Percentiles rank a stretch among this genome's conserved stretches.
Evolutionary conservation across 2,113 vertebrate species (phyloP).

Genomic region (Pantherophis guttatus): DNA sequence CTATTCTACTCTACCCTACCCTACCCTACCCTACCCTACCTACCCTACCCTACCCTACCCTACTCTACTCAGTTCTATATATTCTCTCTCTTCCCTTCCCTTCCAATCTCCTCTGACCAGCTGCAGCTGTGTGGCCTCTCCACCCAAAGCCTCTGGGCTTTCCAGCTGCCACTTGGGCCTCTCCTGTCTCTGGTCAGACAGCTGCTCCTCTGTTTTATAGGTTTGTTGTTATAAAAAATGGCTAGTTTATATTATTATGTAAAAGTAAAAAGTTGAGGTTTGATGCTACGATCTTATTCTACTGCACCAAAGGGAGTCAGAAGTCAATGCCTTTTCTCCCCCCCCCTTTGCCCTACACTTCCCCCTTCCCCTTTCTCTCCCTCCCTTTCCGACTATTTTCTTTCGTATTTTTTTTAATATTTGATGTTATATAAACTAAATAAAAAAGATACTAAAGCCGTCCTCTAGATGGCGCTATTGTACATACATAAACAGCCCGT

Average conservation of each 20-base stretch:
- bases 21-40: too few species aligned
- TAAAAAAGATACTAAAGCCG: background rate
- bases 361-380: background rate
- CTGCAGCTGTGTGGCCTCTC: background rate
- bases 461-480: slow-evolving; percentile 5
- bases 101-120: background rate
- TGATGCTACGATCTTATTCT: too few species aligned
- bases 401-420: background rate
- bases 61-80: too few species aligned
- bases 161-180: background rate
- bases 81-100: too few species aligned
- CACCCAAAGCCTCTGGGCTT: background rate
- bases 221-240: background rate
- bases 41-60: too few species aligned
- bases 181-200: background rate
- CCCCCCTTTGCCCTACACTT: too few species aligned
- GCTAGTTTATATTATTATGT: too few species aligned
- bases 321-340: too few species aligned
- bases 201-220: background rate
- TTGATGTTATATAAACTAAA: background rate
- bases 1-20: too few species aligned
- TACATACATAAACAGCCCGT: background rate
- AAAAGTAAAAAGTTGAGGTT: too few species aligned
- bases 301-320: too few species aligned
- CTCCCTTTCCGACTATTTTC: background rate